Evolutionary conservation across 2,113 vertebrate species (phyloP).

Genomic region (Apodemus sylvaticus): DNA sequence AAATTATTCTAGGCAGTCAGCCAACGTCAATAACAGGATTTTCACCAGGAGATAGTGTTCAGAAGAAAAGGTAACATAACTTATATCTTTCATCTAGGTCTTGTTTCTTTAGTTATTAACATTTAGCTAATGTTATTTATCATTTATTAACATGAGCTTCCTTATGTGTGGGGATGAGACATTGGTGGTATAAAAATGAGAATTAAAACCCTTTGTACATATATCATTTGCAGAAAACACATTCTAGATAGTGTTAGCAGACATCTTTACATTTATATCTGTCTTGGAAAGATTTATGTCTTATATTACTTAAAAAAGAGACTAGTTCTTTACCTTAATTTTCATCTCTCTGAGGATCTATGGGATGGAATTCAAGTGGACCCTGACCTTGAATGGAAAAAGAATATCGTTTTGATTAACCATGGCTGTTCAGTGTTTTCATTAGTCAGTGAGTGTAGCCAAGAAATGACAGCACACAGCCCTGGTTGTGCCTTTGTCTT

Average conservation of each 20-base stretch:
- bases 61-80: slow-evolving; percentile 53
- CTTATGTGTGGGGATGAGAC: neutral
- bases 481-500: slow-evolving; percentile 1
- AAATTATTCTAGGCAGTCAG: slow-evolving; percentile 60
- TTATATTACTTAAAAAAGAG: neutral
- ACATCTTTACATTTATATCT: slow-evolving; percentile 46
- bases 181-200: slow-evolving; percentile 4
- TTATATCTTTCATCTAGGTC: slow-evolving; percentile 50
- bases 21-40: slow-evolving; percentile 64
- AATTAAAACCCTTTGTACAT: slow-evolving; percentile 14
- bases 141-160: slow-evolving; percentile 39
- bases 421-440: slow-evolving; percentile 47
- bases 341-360: slow-evolving; percentile 25
- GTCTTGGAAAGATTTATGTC: slow-evolving; percentile 39
- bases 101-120: slow-evolving; percentile 54
- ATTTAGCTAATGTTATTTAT: slow-evolving; percentile 48
- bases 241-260: slow-evolving; percentile 16
- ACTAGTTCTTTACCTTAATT: slow-evolving; percentile 2
- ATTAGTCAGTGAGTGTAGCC: slow-evolving; percentile 31
- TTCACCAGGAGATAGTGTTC: slow-evolving; percentile 50
- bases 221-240: slow-evolving; percentile 27
- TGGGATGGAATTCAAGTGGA: slow-evolving; percentile 46
- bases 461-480: slow-evolving; percentile 14
- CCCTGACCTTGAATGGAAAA: slow-evolving; percentile 52
- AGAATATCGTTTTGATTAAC: slow-evolving; percentile 47